phyloP scores from a whole-genome alignment of 2,888 invertebrate genomes.

The Spodoptera littoralis region DNA sequence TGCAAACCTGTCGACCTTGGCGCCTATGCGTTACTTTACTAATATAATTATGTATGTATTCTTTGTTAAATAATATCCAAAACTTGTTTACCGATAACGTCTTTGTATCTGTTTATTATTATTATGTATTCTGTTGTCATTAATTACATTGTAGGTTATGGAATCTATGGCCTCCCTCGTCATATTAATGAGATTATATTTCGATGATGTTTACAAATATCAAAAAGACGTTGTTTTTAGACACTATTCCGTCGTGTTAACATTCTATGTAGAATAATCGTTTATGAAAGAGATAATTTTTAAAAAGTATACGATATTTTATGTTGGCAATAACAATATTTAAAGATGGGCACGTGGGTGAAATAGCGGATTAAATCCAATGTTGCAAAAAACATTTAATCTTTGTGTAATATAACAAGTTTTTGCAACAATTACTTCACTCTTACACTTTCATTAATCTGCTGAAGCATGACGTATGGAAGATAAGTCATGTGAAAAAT shows the following conservation, averaged over 20 bases:
- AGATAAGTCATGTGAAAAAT: conserved; percentile 44
- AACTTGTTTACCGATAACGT: conserved; percentile 30
- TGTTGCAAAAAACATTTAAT: too few species aligned
- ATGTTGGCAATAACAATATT: too few species aligned
- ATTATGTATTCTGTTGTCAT: conserved; percentile 3
- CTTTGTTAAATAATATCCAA: conserved; percentile 29
- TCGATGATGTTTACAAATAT: conserved; percentile 2
- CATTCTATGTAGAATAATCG: too few species aligned
- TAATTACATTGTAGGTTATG: too few species aligned
- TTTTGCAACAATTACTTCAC: conserved; percentile 42
- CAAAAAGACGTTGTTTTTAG: too few species aligned
- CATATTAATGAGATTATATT: conserved; percentile 8
- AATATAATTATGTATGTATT: conserved; percentile 21
- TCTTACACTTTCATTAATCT: conserved; percentile 49
- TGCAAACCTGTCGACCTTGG: conserved; percentile 43
- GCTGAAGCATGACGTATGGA: conserved; percentile 37
- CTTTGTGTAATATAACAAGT: conserved; percentile 1
- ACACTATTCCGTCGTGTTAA: too few species aligned
- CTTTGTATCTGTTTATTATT: conserved; percentile 15
- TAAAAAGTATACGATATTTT: too few species aligned
- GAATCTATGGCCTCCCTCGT: neutral
- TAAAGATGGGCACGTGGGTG: too few species aligned
- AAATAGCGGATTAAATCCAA: too few species aligned
- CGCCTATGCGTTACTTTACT: conserved; percentile 40
- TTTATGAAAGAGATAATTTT: too few species aligned